These are phyloP conservation scores for Bellardia bayeri DNA, from an alignment of 2,888 invertebrate genomes.

Conservation along the genomic window DNA sequence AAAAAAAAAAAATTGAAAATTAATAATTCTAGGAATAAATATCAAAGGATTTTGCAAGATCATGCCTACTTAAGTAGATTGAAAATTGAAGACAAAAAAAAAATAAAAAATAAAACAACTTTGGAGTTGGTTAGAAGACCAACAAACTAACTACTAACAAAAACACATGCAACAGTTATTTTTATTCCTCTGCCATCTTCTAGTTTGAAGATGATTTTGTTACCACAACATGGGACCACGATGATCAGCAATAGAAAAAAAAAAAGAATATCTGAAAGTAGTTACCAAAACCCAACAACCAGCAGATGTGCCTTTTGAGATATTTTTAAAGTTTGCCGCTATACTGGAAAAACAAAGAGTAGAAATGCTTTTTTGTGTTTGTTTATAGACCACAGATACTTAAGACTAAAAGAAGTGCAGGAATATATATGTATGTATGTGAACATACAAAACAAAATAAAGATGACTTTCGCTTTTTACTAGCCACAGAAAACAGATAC, in stretches of 20 bases:
- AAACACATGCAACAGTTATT: constrained; percentile 65
- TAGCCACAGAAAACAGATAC: constrained; percentile 47
- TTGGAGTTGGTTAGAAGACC: constrained; percentile 1
- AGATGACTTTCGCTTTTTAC: constrained; percentile 74
- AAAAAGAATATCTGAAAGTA: constrained; percentile 36
- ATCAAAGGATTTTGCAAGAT: constrained; percentile 72
- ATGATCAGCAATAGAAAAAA: constrained; percentile 47
- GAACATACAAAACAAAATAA: constrained; percentile 1
- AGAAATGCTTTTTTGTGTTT: constrained; percentile 37
- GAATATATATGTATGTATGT: constrained; percentile 2
- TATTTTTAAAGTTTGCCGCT: constrained; percentile 72
- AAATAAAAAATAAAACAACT: constrained; percentile 20
- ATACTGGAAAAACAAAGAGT: constrained; percentile 26
- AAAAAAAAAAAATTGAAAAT: constrained; percentile 30
- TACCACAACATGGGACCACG: constrained; percentile 34
- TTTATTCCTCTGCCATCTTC: constrained; percentile 14
- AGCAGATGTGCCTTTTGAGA: constrained; percentile 71
- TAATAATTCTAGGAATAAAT: constrained; percentile 72
- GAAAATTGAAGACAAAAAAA: constrained; percentile 30
- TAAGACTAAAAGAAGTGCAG: constrained; percentile 23
- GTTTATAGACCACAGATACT: constrained; percentile 57
- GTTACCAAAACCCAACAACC: constrained; percentile 60
- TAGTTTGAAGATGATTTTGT: constrained; percentile 49
- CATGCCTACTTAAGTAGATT: constrained; percentile 73
- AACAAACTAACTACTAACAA: constrained; percentile 1